Base-by-base conservation (phyloP, 2,888 invertebrate genomes). In the Tetropium fuscum region DNA sequence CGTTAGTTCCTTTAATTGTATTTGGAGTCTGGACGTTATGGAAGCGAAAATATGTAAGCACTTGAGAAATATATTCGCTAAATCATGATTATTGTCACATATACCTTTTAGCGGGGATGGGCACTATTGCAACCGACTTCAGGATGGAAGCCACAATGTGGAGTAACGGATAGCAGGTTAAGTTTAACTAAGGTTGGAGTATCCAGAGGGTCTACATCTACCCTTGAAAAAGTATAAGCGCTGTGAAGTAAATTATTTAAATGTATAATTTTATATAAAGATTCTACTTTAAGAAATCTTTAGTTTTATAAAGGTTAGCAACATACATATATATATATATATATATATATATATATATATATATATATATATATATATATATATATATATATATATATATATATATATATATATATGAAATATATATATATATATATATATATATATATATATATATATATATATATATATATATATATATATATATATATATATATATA, bases 1-100 rank as follows among this genome's bases (percentile, higher is more conserved):
- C 93, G 0, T 82, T 94, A 1, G 71, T 87, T 0, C 86, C 91
- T 1, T 87, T 94, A 73, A 90, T 92, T 0, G 76, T 87, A 1
- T 88, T 90, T 18, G 84, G 89, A 0, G 69, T 83, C 11, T 81
- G 83, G 62, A 83, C 84, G 64, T 71, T 87, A 0, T 78, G 75
- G 65, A 77, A 75, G 60, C 72, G 79, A 53, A 66, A 78, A 74
- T 79, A 81, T 77, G 84, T 84, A 75, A 81, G 83, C 11, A 44
- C 4, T 76, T 19, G 2, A 19, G 1, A 22, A 5, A 44, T 8
- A 44, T 8, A 13, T 15, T 34, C 6, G n/a, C 7, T 34, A n/a
- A n/a, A n/a, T 15, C 5, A 5, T 5, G 11, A 34, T 13, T 34
- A 34, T 15, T 13, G 11, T 34, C 15, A 1, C 18, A 22, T 5